These are phyloP conservation scores for Aporophyla lueneburgensis DNA, from an alignment of 2,888 invertebrate species.

Conservation along the genomic window DNA sequence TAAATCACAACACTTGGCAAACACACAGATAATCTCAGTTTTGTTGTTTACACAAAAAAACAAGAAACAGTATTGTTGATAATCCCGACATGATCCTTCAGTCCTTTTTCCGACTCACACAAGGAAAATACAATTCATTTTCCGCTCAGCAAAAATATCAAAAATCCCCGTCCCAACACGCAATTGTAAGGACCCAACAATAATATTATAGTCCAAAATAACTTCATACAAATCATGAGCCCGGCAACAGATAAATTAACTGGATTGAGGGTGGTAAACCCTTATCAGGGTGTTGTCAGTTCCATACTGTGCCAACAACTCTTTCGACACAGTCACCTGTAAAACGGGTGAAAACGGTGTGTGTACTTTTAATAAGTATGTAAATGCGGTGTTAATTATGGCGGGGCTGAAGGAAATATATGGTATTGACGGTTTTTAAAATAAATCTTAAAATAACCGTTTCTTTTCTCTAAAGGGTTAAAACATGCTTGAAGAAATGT, in stretches of 20 bases:
- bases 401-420: background rate
- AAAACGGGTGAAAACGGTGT: slow-evolving; percentile 1
- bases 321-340: slow-evolving; percentile 52
- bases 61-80: background rate
- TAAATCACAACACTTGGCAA: background rate
- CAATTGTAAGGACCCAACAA: slow-evolving; percentile 28
- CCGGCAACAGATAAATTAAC: slow-evolving; percentile 66
- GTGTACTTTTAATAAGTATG: slow-evolving; percentile 56
- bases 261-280: slow-evolving; percentile 51
- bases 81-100: slow-evolving; percentile 3
- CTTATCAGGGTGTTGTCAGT: slow-evolving; percentile 65
- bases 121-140: slow-evolving; percentile 42
- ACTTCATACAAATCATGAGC: slow-evolving; percentile 63
- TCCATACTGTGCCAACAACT: slow-evolving; percentile 62
- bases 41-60: background rate
- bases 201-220: slow-evolving; percentile 52
- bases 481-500: too few species aligned
- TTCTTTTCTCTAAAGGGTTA: too few species aligned
- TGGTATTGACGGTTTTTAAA: background rate
- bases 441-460: too few species aligned
- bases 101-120: background rate
- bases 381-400: slow-evolving; percentile 48
- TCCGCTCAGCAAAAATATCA: slow-evolving; percentile 29
- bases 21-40: background rate
- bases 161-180: slow-evolving; percentile 28